phyloP scores from a whole-genome alignment of 2,888 invertebrate species.

The Petrolisthes manimaculis region DNA sequence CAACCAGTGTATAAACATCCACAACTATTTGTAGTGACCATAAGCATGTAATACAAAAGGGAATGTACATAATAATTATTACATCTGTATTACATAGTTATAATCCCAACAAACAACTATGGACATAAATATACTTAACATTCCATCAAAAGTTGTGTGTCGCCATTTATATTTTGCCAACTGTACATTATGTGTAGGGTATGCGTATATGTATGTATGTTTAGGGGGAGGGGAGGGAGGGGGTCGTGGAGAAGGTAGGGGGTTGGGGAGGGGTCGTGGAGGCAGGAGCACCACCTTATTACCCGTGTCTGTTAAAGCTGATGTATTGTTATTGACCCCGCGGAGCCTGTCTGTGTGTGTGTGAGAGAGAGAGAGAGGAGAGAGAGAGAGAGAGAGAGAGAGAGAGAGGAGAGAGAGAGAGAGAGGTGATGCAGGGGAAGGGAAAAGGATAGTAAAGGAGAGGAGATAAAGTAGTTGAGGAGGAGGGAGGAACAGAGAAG shows the following conservation, averaged over 20 bases:
- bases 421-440: neutral
- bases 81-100: too few species aligned
- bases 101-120: too few species aligned
- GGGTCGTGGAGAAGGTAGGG: neutral
- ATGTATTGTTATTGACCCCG: neutral
- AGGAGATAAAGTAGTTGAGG: neutral
- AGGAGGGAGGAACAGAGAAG: neutral
- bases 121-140: too few species aligned
- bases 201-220: neutral
- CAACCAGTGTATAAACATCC: too few species aligned
- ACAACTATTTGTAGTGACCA: too few species aligned
- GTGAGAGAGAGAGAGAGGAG: neutral
- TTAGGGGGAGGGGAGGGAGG: neutral
- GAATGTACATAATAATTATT: too few species aligned
- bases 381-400: constrained; percentile 16
- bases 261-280: neutral
- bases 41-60: too few species aligned
- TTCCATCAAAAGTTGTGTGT: too few species aligned
- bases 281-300: neutral
- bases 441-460: neutral
- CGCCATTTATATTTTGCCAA: neutral
- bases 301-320: neutral
- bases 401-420: neutral
- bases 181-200: too few species aligned
- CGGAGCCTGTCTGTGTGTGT: neutral